phyloP scores from a whole-genome alignment of 2,888 invertebrate species.

The Temnothorax rugatulus region DNA sequence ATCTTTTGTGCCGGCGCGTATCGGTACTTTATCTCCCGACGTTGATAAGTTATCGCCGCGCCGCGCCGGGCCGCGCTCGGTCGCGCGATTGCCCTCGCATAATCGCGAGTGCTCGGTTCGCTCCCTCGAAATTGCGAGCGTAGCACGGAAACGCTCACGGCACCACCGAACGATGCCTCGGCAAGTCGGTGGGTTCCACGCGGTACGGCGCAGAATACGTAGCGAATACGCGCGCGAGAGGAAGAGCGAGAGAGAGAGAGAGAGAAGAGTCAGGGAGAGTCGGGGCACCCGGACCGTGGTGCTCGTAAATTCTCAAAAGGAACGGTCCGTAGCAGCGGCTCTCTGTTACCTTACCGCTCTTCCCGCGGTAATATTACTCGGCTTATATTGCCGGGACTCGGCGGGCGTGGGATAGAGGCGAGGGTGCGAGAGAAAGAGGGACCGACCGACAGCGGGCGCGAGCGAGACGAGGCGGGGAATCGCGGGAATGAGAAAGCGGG shows the following conservation, averaged over 20 bases:
- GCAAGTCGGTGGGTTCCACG: slow-evolving; percentile 26
- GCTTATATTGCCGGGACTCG: slow-evolving; percentile 75
- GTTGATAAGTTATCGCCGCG: slow-evolving; percentile 61
- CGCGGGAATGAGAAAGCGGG: slow-evolving; percentile 25
- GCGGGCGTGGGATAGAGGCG: slow-evolving; percentile 67
- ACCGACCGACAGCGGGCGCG: slow-evolving; percentile 42
- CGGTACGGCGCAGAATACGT: slow-evolving; percentile 18
- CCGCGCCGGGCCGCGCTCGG: slow-evolving; percentile 31
- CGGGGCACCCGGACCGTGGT: slow-evolving; percentile 74
- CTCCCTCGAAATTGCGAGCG: slow-evolving; percentile 62
- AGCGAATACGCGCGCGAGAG: background rate
- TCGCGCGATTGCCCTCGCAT: slow-evolving; percentile 57
- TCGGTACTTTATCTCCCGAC: slow-evolving; percentile 62
- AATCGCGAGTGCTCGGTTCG: slow-evolving; percentile 29
- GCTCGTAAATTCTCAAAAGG: slow-evolving; percentile 78
- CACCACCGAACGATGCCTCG: slow-evolving; percentile 40
- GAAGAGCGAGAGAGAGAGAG: slow-evolving; percentile 2
- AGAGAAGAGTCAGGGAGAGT: slow-evolving; percentile 58
- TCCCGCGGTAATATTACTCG: slow-evolving; percentile 78
- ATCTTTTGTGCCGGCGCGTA: slow-evolving; percentile 41
- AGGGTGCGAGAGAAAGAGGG: slow-evolving; percentile 52
- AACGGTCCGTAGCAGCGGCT: slow-evolving; percentile 77
- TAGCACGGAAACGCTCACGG: slow-evolving; percentile 72
- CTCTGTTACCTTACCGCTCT: slow-evolving; percentile 78
- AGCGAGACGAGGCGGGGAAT: slow-evolving; percentile 34